Evolutionary conservation across 2,888 invertebrate genomes (phyloP).

Genomic region (Hedychridium roseum): DNA sequence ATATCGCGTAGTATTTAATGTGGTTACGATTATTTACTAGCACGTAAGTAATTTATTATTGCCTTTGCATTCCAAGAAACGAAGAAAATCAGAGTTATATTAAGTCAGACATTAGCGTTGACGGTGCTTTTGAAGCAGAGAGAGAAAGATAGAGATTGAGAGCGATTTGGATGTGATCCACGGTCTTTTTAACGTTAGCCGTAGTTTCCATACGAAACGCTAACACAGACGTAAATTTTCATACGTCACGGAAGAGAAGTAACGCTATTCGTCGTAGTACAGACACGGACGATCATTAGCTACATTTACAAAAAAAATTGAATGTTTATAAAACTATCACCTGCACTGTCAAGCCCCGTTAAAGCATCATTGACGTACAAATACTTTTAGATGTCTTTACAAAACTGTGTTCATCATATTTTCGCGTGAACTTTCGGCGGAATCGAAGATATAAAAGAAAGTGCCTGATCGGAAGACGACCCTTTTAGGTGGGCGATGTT

Average conservation of each 20-base stretch:
- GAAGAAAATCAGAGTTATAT: slow-evolving; percentile 20
- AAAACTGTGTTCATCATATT: slow-evolving; percentile 52
- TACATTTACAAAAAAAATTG: too few relatives aligned
- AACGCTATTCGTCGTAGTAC: too few relatives aligned
- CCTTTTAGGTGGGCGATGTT: too few relatives aligned
- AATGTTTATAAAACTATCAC: too few relatives aligned
- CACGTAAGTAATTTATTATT: slow-evolving; percentile 59
- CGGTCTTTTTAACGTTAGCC: too few relatives aligned
- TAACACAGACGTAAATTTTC: too few relatives aligned
- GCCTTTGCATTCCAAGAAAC: slow-evolving; percentile 59
- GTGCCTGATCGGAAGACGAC: slow-evolving; percentile 42
- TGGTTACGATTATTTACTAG: slow-evolving; percentile 54
- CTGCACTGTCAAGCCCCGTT: slow-evolving; percentile 10
- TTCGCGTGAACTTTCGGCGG: slow-evolving; percentile 31
- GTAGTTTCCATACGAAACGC: too few relatives aligned
- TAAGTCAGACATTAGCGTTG: slow-evolving; percentile 18
- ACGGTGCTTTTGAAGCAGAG: slow-evolving; percentile 28
- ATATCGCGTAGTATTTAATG: slow-evolving; percentile 53
- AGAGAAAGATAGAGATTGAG: too few relatives aligned
- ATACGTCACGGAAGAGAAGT: too few relatives aligned
- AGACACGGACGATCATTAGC: too few relatives aligned
- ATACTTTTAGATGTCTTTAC: slow-evolving; percentile 47
- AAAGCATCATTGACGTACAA: slow-evolving; percentile 41
- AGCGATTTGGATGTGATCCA: too few relatives aligned
- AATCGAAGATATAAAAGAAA: slow-evolving; percentile 26